These are phyloP conservation scores for Aquatica leii DNA, from an alignment of 2,888 invertebrate genomes.

Conservation along the genomic window DNA sequence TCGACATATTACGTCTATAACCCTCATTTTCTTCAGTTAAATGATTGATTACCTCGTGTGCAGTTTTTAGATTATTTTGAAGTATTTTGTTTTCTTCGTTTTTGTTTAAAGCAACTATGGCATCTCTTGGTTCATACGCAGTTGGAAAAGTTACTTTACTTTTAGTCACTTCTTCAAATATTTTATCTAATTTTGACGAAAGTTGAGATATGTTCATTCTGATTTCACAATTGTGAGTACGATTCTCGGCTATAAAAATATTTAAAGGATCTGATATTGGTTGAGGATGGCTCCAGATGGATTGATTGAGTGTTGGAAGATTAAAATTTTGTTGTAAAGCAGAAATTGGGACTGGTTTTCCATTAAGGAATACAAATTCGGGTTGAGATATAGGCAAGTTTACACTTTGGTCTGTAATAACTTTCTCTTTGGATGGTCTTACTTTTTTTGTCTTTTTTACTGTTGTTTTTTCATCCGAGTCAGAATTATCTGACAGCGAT, in stretches of 20 bases:
- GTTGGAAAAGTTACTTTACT: not conserved
- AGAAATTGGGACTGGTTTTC: slow-evolving; percentile 15
- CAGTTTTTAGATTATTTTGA: not conserved
- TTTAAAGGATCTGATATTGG: slow-evolving; percentile 60
- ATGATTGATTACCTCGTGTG: slow-evolving; percentile 6
- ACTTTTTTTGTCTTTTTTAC: slow-evolving; percentile 35
- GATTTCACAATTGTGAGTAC: slow-evolving; percentile 73
- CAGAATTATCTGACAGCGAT: slow-evolving; percentile 44
- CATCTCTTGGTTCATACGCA: not conserved
- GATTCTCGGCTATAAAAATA: slow-evolving; percentile 67
- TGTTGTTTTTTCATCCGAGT: slow-evolving; percentile 37
- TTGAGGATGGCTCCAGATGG: slow-evolving; percentile 23
- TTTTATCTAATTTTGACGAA: slow-evolving; percentile 69
- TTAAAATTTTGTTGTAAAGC: slow-evolving; percentile 39
- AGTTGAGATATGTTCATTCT: slow-evolving; percentile 70
- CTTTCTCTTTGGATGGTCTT: slow-evolving; percentile 10
- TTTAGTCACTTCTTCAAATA: slow-evolving; percentile 63
- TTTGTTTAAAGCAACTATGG: not conserved
- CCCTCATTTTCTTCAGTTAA: slow-evolving; percentile 6
- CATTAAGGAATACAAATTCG: slow-evolving; percentile 24
- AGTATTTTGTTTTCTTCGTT: slow-evolving; percentile 1
- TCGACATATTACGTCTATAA: not conserved
- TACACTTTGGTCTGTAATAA: not conserved
- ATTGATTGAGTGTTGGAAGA: slow-evolving; percentile 24
- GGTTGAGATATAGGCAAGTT: not conserved